These are phyloP conservation scores for Ectobius pallidus DNA, from an alignment of 2,888 invertebrate species.

Conservation along the genomic window DNA sequence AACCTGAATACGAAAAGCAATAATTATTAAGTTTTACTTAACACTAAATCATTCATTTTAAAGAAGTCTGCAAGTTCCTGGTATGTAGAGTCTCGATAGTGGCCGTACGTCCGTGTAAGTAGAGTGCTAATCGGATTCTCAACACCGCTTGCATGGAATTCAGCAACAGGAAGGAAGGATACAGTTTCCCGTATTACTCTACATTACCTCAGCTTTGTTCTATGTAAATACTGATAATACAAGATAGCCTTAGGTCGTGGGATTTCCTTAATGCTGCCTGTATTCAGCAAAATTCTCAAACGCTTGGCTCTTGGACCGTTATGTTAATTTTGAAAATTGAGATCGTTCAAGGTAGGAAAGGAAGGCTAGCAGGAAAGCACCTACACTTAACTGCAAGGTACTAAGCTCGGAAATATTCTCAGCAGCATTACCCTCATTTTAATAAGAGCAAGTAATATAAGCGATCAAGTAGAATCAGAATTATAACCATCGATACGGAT, in stretches of 20 bases:
- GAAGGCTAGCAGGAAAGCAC: neutral
- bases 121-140: too few relatives aligned
- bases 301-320: neutral
- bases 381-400: neutral
- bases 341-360: constrained; percentile 11
- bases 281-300: neutral
- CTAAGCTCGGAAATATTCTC: neutral
- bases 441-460: neutral
- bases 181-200: neutral
- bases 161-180: neutral
- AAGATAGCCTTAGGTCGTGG: neutral
- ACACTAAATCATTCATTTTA: too few relatives aligned
- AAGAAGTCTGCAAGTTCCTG: too few relatives aligned
- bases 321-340: constrained; percentile 24
- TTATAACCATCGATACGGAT: neutral
- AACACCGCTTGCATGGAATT: too few relatives aligned
- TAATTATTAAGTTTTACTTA: too few relatives aligned
- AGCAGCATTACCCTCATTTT: neutral
- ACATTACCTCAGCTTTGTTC: neutral
- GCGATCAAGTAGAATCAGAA: neutral
- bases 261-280: neutral
- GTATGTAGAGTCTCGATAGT: too few relatives aligned
- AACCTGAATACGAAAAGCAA: too few relatives aligned
- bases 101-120: too few relatives aligned
- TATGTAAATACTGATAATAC: neutral